Conservation (phyloP, 2,888 invertebrate species). For the Deilephila porcellus region DNA sequence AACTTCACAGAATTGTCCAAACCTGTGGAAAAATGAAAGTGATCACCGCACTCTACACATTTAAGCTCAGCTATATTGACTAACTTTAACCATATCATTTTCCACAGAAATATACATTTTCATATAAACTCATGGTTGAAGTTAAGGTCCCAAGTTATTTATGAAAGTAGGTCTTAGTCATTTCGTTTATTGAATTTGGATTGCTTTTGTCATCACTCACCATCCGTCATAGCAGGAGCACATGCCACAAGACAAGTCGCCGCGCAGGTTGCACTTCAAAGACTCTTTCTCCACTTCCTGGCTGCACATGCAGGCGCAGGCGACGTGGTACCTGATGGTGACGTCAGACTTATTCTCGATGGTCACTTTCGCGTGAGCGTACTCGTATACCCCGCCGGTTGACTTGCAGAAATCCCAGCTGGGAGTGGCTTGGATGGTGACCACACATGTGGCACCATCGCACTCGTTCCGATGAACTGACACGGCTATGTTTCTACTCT, state of each 20-base stretch:
- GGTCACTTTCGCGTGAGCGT: slow-evolving; percentile 50
- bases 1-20: slow-evolving; percentile 18
- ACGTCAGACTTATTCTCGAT: slow-evolving; percentile 52
- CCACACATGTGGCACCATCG: slow-evolving; percentile 43
- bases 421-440: slow-evolving; percentile 48
- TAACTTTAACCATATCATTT: too few relatives aligned
- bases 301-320: slow-evolving; percentile 69
- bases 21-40: slow-evolving; percentile 12
- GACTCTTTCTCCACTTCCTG: slow-evolving; percentile 64
- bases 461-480: slow-evolving; percentile 40
- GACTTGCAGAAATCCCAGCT: slow-evolving; percentile 56
- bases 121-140: too few relatives aligned
- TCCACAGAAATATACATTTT: too few relatives aligned
- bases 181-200: neutral
- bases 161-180: too few relatives aligned
- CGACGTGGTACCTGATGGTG: slow-evolving; percentile 63
- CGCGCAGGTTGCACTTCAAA: slow-evolving; percentile 68
- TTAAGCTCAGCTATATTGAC: too few relatives aligned
- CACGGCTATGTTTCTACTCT: slow-evolving; percentile 44
- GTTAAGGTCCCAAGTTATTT: too few relatives aligned
- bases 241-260: slow-evolving; percentile 85
- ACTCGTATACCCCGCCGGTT: slow-evolving; percentile 50
- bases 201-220: slow-evolving; percentile 48
- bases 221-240: slow-evolving; percentile 83
- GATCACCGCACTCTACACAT: too few relatives aligned